Evolutionary conservation across 2,113 vertebrate genomes (phyloP).

Genomic region (Canis aureus): DNA sequence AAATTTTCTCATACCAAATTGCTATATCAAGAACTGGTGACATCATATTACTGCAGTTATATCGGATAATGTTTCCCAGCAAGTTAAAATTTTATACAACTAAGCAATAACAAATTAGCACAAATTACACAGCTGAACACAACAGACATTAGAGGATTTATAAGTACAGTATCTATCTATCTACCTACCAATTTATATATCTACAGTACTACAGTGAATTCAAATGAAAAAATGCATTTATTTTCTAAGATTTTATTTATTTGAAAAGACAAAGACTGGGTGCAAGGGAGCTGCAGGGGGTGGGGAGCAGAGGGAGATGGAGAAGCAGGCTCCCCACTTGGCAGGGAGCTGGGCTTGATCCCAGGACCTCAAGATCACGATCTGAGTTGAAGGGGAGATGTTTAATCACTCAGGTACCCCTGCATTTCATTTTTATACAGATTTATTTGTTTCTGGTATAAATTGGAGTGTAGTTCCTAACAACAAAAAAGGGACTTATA

Average conservation of each 20-base stretch:
- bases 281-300: too few species aligned
- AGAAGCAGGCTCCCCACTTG: too few species aligned
- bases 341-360: too few species aligned
- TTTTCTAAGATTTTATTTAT: too few species aligned
- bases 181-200: too few species aligned
- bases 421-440: neutral
- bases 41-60: neutral
- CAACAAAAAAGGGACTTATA: neutral
- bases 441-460: constrained; percentile 35
- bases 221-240: too few species aligned
- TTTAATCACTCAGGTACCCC: too few species aligned
- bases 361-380: too few species aligned
- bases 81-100: neutral
- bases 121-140: neutral
- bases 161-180: neutral
- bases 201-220: neutral
- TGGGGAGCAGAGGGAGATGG: too few species aligned
- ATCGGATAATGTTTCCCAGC: neutral
- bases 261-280: too few species aligned
- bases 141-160: neutral
- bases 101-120: neutral
- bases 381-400: too few species aligned
- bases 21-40: neutral
- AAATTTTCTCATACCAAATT: neutral
- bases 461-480: constrained; percentile 23